Evolutionary conservation across 2,797 vertebrate species (phyloP), one percentile per base, ranked within the genome.

Genomic region (Eulemur rubriventer): DNA sequence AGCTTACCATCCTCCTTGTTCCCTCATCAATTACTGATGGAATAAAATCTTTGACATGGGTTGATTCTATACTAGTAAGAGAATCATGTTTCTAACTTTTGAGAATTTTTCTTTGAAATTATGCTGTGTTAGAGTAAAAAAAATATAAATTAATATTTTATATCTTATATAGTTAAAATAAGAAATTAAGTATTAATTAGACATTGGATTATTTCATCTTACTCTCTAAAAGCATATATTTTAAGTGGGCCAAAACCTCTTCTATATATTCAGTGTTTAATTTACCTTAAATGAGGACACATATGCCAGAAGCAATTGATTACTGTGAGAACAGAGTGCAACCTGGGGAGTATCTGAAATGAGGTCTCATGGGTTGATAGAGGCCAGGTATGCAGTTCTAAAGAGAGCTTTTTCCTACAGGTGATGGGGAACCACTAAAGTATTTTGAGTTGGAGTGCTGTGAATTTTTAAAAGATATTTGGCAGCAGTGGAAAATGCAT

Each of bases 41-140:
- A 63, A 63, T 59, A 93, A 95, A 91, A 76, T 59, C 7, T 57
- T 87, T 92, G 85, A 43, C 22, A 26, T 63, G 22, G 17, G 59
- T 88, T 97, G 55, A 92, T 85, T 95, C 43, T 48, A 30, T 85
- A 57, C 75, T 81, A 26, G 33, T 94, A 80, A 80, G 33, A 93
- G 18, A 88, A 28, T n/a, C 16, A 94, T 52, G 61, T 59, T 81
- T 93, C 92, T 82, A 90, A 92, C 67, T 91, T 95, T 82, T 59
- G 81, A 43, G 43, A 86, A 28, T 7, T 76, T 91, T 92, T 86
- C 28, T 83, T 92, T 96, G 87, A 73, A 18, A 67, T 82, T 4
- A 86, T 96, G 33, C 46, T 86, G 35, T 78, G 6, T 48, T 26
- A 33, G 28, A 81, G 33, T 78, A 55, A 78, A 91, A 79, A 81